Evolutionary conservation across 1,140 invertebrate genomes (phyloP).

Genomic region (Drosophila obscura): DNA sequence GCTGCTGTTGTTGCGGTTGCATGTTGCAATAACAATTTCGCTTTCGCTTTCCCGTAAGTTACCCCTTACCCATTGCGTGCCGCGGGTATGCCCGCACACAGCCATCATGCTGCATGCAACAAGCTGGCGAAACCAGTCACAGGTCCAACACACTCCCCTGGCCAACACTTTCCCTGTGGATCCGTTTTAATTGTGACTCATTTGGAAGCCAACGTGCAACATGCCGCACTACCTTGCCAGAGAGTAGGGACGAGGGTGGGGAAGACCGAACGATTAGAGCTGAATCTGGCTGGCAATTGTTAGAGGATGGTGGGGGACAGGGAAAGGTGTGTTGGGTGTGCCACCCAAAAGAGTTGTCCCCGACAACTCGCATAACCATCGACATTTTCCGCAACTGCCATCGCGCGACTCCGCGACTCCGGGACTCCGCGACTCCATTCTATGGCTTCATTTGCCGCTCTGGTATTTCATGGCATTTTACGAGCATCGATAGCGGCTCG

Average conservation of each 20-base stretch:
- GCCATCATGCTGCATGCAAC: no score
- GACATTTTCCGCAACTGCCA: slow-evolving; percentile 39
- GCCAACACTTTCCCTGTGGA: slow-evolving; percentile 25
- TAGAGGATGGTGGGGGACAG: not conserved
- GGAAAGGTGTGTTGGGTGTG: not conserved
- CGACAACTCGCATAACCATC: slow-evolving; percentile 27
- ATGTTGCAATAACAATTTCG: slow-evolving; percentile 77
- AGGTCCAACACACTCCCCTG: not conserved
- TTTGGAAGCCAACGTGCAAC: slow-evolving; percentile 57
- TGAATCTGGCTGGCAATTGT: slow-evolving; percentile 23
- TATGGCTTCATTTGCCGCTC: slow-evolving; percentile 55
- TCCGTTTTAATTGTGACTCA: slow-evolving; percentile 71
- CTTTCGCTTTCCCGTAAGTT: slow-evolving; percentile 66
- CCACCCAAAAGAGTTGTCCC: slow-evolving; percentile 24
- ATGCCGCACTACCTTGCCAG: slow-evolving; percentile 27
- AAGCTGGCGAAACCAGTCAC: no score
- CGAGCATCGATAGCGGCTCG: slow-evolving; percentile 29
- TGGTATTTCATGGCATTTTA: slow-evolving; percentile 27
- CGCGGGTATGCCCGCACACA: not conserved
- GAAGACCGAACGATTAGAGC: slow-evolving; percentile 29
- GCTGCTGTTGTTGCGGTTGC: slow-evolving; percentile 61
- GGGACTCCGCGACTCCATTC: slow-evolving; percentile 28
- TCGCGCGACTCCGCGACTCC: not conserved
- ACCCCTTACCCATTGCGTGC: slow-evolving; percentile 14
- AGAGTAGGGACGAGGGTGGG: not conserved